These are phyloP conservation scores for Tachina lurida DNA, from an alignment of 2,888 invertebrate genomes.

Conservation along the genomic window DNA sequence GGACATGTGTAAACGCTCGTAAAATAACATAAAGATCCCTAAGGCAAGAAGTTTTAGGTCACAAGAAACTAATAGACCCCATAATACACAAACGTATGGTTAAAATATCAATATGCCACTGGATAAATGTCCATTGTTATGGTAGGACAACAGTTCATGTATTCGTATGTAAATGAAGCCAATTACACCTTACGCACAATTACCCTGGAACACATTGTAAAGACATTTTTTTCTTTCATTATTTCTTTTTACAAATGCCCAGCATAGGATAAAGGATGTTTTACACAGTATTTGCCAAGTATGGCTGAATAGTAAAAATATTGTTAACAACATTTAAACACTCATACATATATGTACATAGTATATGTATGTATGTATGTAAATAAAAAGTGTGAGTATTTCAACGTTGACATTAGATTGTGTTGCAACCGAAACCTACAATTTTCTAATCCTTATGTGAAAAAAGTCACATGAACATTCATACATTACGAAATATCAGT, in stretches of 20 bases:
- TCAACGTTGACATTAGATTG: conserved; percentile 52
- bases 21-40: conserved; percentile 5
- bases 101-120: conserved; percentile 49
- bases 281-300: conserved; percentile 38
- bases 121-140: conserved; percentile 5
- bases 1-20: conserved; percentile 1
- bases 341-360: not conserved
- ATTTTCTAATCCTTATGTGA: conserved; percentile 80
- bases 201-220: conserved; percentile 57
- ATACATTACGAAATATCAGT: conserved; percentile 18
- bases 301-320: conserved; percentile 12
- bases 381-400: not conserved
- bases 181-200: conserved; percentile 72
- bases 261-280: conserved; percentile 35
- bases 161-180: conserved; percentile 67
- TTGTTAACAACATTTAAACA: conserved; percentile 34
- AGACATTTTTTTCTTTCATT: conserved; percentile 27
- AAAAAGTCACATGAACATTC: conserved; percentile 78
- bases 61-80: conserved; percentile 55
- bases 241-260: conserved; percentile 32
- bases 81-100: conserved; percentile 41
- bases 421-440: conserved; percentile 76
- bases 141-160: conserved; percentile 22
- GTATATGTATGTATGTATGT: not conserved
- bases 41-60: conserved; percentile 18